Evolutionary conservation across 2,113 vertebrate genomes (phyloP), one percentile per base, ranked within the genome.

Genomic region (Cromileptes altivelis): DNA sequence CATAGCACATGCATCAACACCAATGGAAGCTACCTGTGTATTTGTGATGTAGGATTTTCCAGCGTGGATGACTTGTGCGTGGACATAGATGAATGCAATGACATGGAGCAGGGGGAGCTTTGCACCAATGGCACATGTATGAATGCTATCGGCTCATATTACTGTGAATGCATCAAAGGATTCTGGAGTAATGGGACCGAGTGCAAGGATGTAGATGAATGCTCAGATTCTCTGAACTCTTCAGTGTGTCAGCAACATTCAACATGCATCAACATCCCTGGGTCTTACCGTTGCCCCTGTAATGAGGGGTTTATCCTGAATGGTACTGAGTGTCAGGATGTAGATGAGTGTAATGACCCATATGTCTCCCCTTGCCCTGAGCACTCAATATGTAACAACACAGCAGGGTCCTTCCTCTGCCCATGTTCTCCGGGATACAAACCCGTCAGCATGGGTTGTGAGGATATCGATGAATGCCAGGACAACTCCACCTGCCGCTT

Each of bases 201-300:
- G 52, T 97, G 96, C 50, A 2, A 92, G 17, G 96, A 97, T 88
- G 76, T 94, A 25, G 93, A 97, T 69, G 96, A 97, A 86, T 97
- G 96, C 81, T 82, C 83, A 2, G 30, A 52, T 60, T 69, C 67
- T 12, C 11, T 23, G 3, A 94, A 94, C 82, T 42, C 86, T n/a
- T 91, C 94, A 13, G 63, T 85, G 53, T 96, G 96, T 70, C 88
- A 84, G 17, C 56, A 64, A 15, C 18, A 94, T 75, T 94, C 94
- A 14, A 89, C 80, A 42, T 96, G 96, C 27, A 27, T 93, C 30
- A 97, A 96, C 81, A 49, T 70, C 37, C 75, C 49, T 1, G 96
- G 96, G 21, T 95, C 94, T n/a, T 96, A 93, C 72, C 12, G 11
- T 15, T 97, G 96, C 73, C 85, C 70, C 50, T 97, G 96, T 62